These are phyloP conservation scores for Euthynnus affinis DNA, from an alignment of 2,797 vertebrate species.

Conservation along the genomic window DNA sequence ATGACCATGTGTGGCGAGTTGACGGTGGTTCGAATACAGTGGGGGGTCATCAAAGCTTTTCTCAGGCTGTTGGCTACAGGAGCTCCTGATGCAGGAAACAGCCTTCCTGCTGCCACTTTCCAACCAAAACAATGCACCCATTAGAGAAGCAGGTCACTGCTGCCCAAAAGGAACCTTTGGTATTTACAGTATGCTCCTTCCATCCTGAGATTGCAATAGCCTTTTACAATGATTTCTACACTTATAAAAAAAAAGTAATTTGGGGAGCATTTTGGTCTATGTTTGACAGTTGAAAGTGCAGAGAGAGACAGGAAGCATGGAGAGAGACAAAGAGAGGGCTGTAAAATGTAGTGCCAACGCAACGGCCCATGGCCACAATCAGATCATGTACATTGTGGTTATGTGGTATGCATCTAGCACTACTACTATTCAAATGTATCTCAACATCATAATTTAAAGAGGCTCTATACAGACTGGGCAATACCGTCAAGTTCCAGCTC, in stretches of 20 bases:
- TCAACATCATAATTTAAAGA: conserved; percentile 13
- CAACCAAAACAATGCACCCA: conserved; percentile 78
- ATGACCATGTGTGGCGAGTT: conserved; percentile 45
- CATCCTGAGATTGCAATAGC: conserved; percentile 11
- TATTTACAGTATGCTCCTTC: conserved; percentile 49
- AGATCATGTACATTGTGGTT: no score
- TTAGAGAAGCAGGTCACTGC: conserved; percentile 62
- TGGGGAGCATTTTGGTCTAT: neutral
- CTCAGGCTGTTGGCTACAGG: conserved; percentile 73
- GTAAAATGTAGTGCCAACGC: no score
- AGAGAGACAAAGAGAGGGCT: no score
- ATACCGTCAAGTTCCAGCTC: neutral
- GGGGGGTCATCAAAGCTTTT: conserved; percentile 77
- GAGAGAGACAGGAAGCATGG: neutral
- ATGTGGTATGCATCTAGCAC: neutral
- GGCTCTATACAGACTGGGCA: neutral
- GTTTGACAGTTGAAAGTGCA: neutral
- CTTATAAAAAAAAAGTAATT: neutral
- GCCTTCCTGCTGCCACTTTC: conserved; percentile 78
- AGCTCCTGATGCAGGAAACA: conserved; percentile 77
- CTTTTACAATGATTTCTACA: conserved; percentile 11
- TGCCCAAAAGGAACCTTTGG: conserved; percentile 48
- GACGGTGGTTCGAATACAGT: conserved; percentile 63
- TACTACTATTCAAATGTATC: conserved; percentile 2
- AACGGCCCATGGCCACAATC: no score